Evolutionary conservation across 1,140 invertebrate species (phyloP).

Genomic region (Eurosta solidaginis): DNA sequence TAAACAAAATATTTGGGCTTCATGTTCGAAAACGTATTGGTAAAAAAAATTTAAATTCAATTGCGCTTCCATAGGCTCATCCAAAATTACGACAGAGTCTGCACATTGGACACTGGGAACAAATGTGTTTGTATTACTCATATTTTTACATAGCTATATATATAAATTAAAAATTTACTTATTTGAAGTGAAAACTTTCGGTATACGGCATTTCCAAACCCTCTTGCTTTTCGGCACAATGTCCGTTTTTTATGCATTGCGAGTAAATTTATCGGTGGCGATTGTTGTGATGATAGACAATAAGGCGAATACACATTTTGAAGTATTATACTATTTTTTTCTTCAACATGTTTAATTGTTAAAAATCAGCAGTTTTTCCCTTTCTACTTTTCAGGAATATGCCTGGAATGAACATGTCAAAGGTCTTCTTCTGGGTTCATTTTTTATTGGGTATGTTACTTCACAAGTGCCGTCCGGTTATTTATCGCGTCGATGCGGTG

Average conservation of each 20-base stretch:
- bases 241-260: slow-evolving; percentile 66
- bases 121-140: neutral
- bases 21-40: too few species aligned
- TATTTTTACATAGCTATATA: neutral
- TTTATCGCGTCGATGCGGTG: slow-evolving; percentile 66
- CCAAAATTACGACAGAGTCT: too few species aligned
- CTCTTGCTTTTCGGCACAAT: slow-evolving; percentile 68
- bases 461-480: slow-evolving; percentile 69
- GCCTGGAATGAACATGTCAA: slow-evolving; percentile 58
- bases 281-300: slow-evolving; percentile 61
- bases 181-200: slow-evolving; percentile 57
- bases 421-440: slow-evolving; percentile 63
- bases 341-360: neutral
- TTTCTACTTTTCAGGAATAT: slow-evolving; percentile 46
- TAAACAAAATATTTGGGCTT: too few species aligned
- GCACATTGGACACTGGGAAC: too few species aligned
- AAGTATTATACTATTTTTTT: slow-evolving; percentile 31
- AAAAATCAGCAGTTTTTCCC: neutral
- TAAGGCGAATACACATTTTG: slow-evolving; percentile 45
- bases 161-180: neutral
- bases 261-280: slow-evolving; percentile 72
- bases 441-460: slow-evolving; percentile 64
- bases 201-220: slow-evolving; percentile 69
- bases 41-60: too few species aligned
- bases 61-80: too few species aligned